Base-by-base conservation (phyloP, 2,113 vertebrate species). In the Epinephelus fuscoguttatus region DNA sequence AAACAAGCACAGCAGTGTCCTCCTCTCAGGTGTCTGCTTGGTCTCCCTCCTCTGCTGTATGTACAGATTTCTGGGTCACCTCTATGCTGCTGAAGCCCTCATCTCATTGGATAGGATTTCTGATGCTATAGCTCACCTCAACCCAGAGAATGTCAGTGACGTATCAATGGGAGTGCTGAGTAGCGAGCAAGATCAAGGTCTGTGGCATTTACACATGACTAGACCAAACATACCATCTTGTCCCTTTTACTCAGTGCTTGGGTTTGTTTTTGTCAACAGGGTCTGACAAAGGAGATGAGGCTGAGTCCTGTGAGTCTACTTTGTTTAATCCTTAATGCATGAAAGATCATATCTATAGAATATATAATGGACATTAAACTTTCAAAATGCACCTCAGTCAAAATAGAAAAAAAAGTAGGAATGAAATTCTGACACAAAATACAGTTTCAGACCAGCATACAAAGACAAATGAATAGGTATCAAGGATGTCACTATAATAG, bases 41-140 rank as follows among this genome's bases (percentile, higher is more conserved):
- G 17, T 61, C 15, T 60, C 60, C 42, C 49, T 52, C 1, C 8
- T n/a, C 56, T n/a, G 37, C 11, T 74, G 82, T 91, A 57, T 85
- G 75, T 89, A 91, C 84, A 99, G 98, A 94, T 99, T 99, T 93
- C 95, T 99, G 8, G 98, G 98, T 75, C 98, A 99, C 93, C 95
- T 99, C 60, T 99, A 99, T 33, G 98, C 98, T 21, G 98, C 98
- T 80, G 98, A 99, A 94, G 97, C 98, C 59, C 98, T 99, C 87
- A 99, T 99, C 93, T 99, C 98, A 87, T 90, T 99, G 89, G 98
- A 99, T 96, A 96, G 97, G 92, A 99, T 99, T 94, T 99, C 98
- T 21, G 98, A 99, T 69, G 98, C 98, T 23, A 99, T 99, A 78
- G 93, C 96, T 82, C 98, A 99, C 93, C 96, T 99, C 90, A 99